These are phyloP conservation scores for Oceanodroma leucorhoa DNA, from an alignment of 2,797 vertebrate genomes.

Conservation along the genomic window DNA sequence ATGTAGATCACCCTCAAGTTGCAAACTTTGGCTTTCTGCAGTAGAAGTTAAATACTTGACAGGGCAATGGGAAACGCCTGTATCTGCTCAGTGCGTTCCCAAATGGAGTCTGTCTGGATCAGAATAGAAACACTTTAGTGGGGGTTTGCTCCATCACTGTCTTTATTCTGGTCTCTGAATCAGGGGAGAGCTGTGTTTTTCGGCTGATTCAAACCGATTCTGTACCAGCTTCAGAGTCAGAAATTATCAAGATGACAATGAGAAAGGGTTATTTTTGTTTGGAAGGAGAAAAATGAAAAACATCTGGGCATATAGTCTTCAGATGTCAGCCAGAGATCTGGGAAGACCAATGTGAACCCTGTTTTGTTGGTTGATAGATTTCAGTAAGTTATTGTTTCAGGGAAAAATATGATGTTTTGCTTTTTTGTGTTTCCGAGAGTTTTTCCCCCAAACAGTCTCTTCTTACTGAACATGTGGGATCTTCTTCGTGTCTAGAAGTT, in stretches of 20 bases:
- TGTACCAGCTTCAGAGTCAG: background rate
- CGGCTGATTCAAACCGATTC: background rate
- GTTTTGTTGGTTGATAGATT: background rate
- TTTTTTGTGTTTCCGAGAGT: background rate
- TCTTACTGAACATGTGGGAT: background rate
- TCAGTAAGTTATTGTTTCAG: background rate
- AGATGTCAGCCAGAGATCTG: background rate
- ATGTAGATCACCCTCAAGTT: background rate
- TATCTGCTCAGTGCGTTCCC: background rate
- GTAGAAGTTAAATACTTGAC: background rate
- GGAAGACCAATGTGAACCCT: background rate
- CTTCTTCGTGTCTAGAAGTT: background rate
- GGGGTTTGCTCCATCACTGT: background rate
- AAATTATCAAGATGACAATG: background rate
- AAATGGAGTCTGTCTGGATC: background rate
- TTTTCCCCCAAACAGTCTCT: background rate
- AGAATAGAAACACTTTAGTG: background rate
- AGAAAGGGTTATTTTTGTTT: slow-evolving; percentile 18
- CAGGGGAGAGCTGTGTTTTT: background rate
- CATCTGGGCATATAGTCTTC: background rate
- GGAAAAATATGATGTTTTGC: background rate
- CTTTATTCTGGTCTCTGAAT: background rate
- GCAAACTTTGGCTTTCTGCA: background rate
- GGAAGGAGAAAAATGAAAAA: slow-evolving; percentile 7
- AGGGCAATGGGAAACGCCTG: background rate